Evolutionary conservation across 2,113 vertebrate species (phyloP).

Genomic region (Phodopus roborovskii): DNA sequence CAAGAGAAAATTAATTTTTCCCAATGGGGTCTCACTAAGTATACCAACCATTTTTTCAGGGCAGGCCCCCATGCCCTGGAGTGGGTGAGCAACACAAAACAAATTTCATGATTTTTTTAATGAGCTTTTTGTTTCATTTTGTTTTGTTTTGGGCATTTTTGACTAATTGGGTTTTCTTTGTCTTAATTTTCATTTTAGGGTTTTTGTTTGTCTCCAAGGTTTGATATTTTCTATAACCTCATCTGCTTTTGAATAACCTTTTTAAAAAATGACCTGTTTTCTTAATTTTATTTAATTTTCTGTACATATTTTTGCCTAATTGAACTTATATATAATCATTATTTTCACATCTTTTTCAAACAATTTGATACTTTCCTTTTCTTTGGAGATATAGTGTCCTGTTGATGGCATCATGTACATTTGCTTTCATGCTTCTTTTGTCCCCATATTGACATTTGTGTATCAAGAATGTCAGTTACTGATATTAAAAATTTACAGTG

Average conservation of each 20-base stretch:
- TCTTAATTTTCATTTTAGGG: background rate
- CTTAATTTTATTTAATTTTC: background rate
- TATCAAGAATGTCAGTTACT: background rate
- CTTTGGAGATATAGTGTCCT: background rate
- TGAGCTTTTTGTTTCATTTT: background rate
- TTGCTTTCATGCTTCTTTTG: background rate
- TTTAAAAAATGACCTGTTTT: background rate
- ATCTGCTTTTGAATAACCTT: background rate
- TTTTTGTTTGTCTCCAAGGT: background rate
- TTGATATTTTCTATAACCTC: background rate
- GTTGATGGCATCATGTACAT: background rate
- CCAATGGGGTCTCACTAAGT: background rate
- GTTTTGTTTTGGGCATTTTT: background rate
- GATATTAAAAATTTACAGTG: background rate
- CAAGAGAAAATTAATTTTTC: background rate
- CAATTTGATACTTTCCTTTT: background rate
- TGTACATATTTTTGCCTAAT: background rate
- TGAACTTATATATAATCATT: background rate
- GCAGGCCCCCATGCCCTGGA: background rate
- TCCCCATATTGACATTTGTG: background rate
- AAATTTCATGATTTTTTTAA: background rate
- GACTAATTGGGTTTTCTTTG: background rate
- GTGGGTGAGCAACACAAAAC: background rate
- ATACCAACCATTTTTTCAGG: background rate
- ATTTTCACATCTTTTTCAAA: slow-evolving; percentile 5